Evolutionary conservation across 2,888 invertebrate species (phyloP), one percentile per base, ranked within the genome.

Genomic region (Spodoptera exigua): DNA sequence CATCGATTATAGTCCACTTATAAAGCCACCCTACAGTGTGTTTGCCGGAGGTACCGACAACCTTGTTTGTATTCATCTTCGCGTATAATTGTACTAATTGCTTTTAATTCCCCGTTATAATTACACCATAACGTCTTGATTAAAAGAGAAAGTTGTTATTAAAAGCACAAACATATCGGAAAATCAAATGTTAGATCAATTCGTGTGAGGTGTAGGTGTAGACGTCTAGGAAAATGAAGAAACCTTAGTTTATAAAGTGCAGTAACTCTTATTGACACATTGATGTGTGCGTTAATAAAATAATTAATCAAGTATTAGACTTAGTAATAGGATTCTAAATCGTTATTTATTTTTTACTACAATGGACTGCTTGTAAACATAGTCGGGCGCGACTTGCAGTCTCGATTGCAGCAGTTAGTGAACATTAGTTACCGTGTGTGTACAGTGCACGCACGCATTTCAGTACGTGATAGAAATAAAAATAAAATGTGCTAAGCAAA

Each of bases 401-500:
- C 37, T 52, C 27, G 0, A 7, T 9, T 36, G 32, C 55, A 36
- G 61, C 59, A 57, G 73, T 41, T 59, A 35, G 34, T 46, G 54
- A 56, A 64, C 75, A 76, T 76, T 78, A 66, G 69, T 51, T 37
- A 61, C 21, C 61, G 73, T 51, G 76, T 62, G 59, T 46, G 60
- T 47, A 40, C 17, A 37, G 59, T 34, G 62, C 52, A 66, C 76
- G 77, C 79, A 76, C 76, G 76, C 54, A 44, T 44, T 11, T 9
- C 27, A 27, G 27, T 39, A 17, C 27, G 53, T 47, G 39, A 21
- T 57, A 60, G 47, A 57, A 72, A 66, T 74, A 71, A 51, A 60
- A 74, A 68, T 63, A 72, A 65, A 73, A 79, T 76, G 73, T 71
- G 63, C 17, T 37, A 51, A 69, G 62, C 40, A 83, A 71, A 68